Evolutionary conservation across 2,113 vertebrate species (phyloP), one percentile per base, ranked within the genome.

Genomic region (Psammodynastes pulverulentus): DNA sequence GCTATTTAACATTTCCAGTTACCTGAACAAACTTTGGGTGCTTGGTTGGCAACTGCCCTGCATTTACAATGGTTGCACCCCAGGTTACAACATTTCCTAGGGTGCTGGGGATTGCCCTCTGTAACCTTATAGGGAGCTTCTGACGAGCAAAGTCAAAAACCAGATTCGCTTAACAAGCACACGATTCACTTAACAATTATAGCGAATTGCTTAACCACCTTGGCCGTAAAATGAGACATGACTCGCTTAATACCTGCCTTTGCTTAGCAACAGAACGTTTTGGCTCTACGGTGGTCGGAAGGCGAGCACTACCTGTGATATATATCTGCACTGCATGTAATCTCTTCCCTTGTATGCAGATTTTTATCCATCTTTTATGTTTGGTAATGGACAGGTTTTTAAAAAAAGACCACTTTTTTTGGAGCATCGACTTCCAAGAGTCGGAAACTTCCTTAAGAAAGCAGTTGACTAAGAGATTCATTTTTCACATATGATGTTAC

Each of bases 171-270:
- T 62, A 62, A 29, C 46, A 87, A 86, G 15, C 49, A n/a, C 15
- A 87, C 26, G 17, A 62, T 86, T 88, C 96, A 94, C 97, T 94
- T 97, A 97, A 97, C 92, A 97, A 95, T 97, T 97, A 97, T 97
- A 97, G 97, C 91, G 94, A 95, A 96, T 96, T 96, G 97, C 96
- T 97, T 95, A 97, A 97, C 97, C 97, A 96, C 97, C 97, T 97
- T 98, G 97, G 97, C 97, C 98, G 96, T 97, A 96, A 96, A 97
- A 97, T 97, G 97, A 97, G 96, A 96, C 97, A 97, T 97, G 97
- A 96, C 97, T 97, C 97, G 97, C 96, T 98, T 26, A 29, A 29
- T 9, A 62, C 9, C 56, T 12, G 56, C 56, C 56, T 29, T 62
- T 62, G 9, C 26, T 62, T 62, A 29, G 56, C 56, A 29, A 10